These are phyloP conservation scores for Parauchenoglanis punctatus DNA, from an alignment of 2,797 vertebrate genomes.

Conservation along the genomic window DNA sequence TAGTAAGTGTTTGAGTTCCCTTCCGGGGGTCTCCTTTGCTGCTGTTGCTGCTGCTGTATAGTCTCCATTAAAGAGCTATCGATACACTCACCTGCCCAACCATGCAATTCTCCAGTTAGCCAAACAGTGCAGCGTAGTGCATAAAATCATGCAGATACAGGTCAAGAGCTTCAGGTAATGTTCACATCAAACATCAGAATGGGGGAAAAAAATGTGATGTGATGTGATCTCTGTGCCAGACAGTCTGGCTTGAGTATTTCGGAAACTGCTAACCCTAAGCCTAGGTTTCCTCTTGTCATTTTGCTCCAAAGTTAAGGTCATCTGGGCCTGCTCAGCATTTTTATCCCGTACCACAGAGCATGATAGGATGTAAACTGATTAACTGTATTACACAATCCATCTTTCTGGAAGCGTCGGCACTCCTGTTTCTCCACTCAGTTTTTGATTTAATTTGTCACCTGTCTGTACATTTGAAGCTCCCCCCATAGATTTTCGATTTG, in stretches of 20 bases:
- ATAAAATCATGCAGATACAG: too few relatives aligned
- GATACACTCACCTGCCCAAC: too few relatives aligned
- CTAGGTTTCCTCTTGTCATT: neutral
- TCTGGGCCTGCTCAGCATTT: neutral
- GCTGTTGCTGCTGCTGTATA: neutral
- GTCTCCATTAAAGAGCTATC: neutral
- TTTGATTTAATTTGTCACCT: neutral
- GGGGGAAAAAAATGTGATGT: too few relatives aligned
- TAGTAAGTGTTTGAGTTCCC: neutral
- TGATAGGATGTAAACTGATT: neutral
- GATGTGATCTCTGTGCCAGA: neutral
- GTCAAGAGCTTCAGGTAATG: too few relatives aligned
- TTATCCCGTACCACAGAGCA: neutral
- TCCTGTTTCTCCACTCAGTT: neutral
- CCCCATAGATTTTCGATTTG: neutral
- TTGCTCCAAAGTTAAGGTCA: neutral
- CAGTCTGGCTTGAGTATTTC: neutral
- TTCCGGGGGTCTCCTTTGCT: neutral
- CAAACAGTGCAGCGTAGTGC: too few relatives aligned
- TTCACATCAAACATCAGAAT: too few relatives aligned
- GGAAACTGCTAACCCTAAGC: neutral
- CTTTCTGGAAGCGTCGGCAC: neutral
- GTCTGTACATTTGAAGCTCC: too few relatives aligned
- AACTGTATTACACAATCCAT: neutral
- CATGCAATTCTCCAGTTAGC: too few relatives aligned